A percentile compares a stretch with the other conserved stretches of the same genome.
phyloP scores from a whole-genome alignment of 2,113 vertebrate species.

The Gorsachius goisagi region DNA sequence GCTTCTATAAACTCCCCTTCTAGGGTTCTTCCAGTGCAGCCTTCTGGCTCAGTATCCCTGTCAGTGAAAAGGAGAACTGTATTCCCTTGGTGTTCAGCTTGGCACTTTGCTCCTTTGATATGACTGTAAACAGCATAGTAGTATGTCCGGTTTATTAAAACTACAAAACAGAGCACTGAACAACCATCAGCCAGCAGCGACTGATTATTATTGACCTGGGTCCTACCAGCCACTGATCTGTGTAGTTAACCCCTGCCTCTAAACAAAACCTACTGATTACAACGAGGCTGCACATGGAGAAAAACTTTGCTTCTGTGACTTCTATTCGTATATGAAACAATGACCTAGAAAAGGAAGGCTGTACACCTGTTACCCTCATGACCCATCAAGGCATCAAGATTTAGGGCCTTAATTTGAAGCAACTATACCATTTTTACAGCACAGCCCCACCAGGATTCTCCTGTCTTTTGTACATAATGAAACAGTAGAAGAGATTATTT shows the following conservation, averaged over 20 bases:
- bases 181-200: background rate
- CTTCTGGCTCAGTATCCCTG: background rate
- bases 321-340: background rate
- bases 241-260: background rate
- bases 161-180: background rate
- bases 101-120: background rate
- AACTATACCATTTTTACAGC: background rate
- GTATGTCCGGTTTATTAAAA: background rate
- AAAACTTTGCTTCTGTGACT: background rate
- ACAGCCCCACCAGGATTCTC: background rate
- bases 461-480: background rate
- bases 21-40: background rate
- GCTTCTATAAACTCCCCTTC: background rate
- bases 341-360: background rate
- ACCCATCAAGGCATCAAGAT: conserved; percentile 9
- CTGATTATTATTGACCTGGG: background rate
- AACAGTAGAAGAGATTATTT: background rate
- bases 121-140: background rate
- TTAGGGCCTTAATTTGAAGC: conserved; percentile 10
- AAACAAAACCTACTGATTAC: background rate
- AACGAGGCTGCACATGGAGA: background rate
- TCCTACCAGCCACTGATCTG: background rate
- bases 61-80: background rate
- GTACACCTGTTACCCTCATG: background rate
- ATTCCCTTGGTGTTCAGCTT: background rate